A percentile compares a stretch with the other conserved stretches of the same genome.
These are phyloP conservation scores for Ophioninae sp. DNA, from an alignment of 2,888 invertebrate genomes.

Conservation along the genomic window DNA sequence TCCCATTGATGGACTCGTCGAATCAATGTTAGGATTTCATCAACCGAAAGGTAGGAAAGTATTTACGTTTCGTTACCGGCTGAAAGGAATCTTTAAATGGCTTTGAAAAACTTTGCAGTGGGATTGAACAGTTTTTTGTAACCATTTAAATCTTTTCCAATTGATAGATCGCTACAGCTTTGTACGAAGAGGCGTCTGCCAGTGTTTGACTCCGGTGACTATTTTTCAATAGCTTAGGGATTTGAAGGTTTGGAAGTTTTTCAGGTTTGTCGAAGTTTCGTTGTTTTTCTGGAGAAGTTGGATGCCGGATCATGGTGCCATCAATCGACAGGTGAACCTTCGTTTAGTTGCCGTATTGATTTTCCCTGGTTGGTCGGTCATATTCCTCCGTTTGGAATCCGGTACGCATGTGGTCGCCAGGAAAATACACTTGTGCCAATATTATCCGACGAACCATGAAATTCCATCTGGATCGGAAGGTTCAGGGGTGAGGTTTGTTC, in stretches of 20 bases:
- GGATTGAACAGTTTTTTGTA: not conserved
- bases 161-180: not conserved
- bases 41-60: not conserved
- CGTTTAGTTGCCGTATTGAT: not conserved
- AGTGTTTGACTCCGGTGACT: not conserved
- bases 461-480: slow-evolving; percentile 72
- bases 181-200: not conserved
- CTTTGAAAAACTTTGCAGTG: not conserved
- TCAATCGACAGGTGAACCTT: not conserved
- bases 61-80: not conserved
- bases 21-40: not conserved
- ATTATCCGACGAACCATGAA: slow-evolving; percentile 74
- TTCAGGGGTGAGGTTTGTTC: slow-evolving; percentile 15
- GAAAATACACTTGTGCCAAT: slow-evolving; percentile 67
- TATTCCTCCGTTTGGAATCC: not conserved
- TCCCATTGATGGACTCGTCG: not conserved
- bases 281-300: not conserved
- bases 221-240: not conserved
- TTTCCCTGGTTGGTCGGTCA: not conserved
- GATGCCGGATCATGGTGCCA: not conserved
- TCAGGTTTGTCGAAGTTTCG: not conserved
- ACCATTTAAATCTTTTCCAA: not conserved
- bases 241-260: not conserved
- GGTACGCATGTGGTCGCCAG: slow-evolving; percentile 9
- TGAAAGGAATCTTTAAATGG: not conserved